phyloP scores from a whole-genome alignment of 2,113 vertebrate genomes.

The Microcebus murinus region DNA sequence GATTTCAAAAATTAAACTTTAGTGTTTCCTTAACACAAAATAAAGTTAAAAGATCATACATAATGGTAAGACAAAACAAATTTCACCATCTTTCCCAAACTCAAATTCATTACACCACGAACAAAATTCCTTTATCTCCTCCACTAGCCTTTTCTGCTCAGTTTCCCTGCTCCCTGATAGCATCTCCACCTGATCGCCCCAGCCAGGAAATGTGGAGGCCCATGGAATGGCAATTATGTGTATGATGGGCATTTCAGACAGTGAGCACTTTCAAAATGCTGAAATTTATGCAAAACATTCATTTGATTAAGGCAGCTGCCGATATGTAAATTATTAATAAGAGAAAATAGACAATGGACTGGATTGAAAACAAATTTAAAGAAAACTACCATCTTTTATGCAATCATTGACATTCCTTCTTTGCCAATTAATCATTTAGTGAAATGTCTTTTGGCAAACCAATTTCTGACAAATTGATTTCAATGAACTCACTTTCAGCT shows the following conservation, averaged over 20 bases:
- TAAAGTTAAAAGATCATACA: background rate
- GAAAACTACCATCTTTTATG: background rate
- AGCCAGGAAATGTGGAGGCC: background rate
- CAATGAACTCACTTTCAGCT: background rate
- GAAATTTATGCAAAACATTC: background rate
- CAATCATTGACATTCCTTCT: background rate
- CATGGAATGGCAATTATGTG: background rate
- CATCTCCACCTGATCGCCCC: background rate
- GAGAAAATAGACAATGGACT: background rate
- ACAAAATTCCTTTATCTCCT: background rate
- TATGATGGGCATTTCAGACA: background rate
- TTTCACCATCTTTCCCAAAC: background rate
- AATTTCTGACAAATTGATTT: conserved; percentile 22
- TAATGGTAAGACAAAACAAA: background rate
- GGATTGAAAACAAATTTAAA: background rate
- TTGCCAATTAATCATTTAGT: conserved; percentile 5
- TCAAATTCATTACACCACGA: background rate
- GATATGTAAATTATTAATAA: background rate
- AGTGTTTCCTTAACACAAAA: background rate
- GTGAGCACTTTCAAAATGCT: background rate
- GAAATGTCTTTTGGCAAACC: background rate
- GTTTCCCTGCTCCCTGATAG: background rate
- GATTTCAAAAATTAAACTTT: background rate
- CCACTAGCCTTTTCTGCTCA: background rate
- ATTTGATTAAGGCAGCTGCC: background rate